phyloP scores from a whole-genome alignment of 2,797 vertebrate genomes.

The Bradypodion ventrale region DNA sequence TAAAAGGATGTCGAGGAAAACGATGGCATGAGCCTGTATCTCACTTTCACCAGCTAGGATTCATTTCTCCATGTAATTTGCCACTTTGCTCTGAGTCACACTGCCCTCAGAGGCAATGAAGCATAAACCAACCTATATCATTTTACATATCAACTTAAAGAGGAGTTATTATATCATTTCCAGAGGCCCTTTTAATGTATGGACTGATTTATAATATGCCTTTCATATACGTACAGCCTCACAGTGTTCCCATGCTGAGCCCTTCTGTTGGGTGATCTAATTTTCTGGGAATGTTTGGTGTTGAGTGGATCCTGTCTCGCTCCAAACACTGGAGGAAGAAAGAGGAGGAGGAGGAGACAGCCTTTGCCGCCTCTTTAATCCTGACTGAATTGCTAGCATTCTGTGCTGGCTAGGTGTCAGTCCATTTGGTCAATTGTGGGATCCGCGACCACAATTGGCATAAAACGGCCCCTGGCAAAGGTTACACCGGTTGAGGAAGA shows the following conservation, averaged over 20 bases:
- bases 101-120: slow-evolving; percentile 21
- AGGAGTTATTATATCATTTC: slow-evolving; percentile 14
- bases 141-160: slow-evolving; percentile 31
- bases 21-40: slow-evolving; percentile 32
- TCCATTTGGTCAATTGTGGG: background rate
- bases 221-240: slow-evolving; percentile 8
- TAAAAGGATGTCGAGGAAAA: slow-evolving; percentile 23
- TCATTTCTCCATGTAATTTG: slow-evolving; percentile 29
- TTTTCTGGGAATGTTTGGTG: slow-evolving; percentile 29
- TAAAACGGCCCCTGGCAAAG: too few relatives aligned
- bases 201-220: slow-evolving; percentile 14
- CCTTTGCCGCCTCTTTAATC: background rate
- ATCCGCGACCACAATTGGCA: too few relatives aligned
- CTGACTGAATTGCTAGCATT: background rate
- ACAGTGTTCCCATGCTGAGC: slow-evolving; percentile 19
- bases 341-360: too few relatives aligned
- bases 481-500: too few relatives aligned
- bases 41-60: slow-evolving; percentile 40
- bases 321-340: background rate
- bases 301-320: slow-evolving; percentile 9
- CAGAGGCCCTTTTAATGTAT: slow-evolving; percentile 4
- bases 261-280: slow-evolving; percentile 11
- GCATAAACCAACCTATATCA: slow-evolving; percentile 18
- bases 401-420: background rate
- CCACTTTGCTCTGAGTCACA: slow-evolving; percentile 23